Evolutionary conservation across 2,888 invertebrate species (phyloP).

Genomic region (Boloria euphrosyne): DNA sequence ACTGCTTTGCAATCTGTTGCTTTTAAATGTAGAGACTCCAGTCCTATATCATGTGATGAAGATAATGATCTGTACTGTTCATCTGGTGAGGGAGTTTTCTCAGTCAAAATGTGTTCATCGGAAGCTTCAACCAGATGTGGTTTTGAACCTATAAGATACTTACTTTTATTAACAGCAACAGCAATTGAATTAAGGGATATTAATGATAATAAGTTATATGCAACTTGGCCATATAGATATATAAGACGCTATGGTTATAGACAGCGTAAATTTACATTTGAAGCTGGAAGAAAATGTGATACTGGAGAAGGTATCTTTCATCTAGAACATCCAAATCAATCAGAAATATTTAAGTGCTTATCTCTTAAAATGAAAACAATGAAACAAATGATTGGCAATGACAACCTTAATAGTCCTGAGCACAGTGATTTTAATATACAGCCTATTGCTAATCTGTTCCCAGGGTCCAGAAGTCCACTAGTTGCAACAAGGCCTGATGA

Average conservation of each 20-base stretch:
- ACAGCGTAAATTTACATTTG: slow-evolving; percentile 92
- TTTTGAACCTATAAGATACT: slow-evolving; percentile 87
- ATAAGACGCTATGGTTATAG: slow-evolving; percentile 93
- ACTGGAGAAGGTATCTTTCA: slow-evolving; percentile 93
- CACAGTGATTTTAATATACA: slow-evolving; percentile 88
- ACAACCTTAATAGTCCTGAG: slow-evolving; percentile 84
- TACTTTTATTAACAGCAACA: slow-evolving; percentile 87
- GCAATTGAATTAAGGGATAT: slow-evolving; percentile 88
- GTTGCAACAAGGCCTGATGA: slow-evolving; percentile 83
- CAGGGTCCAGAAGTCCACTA: slow-evolving; percentile 90
- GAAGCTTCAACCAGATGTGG: slow-evolving; percentile 90
- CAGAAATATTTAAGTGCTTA: slow-evolving; percentile 91
- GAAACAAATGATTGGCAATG: slow-evolving; percentile 90
- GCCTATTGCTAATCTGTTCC: slow-evolving; percentile 89
- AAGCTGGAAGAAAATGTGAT: slow-evolving; percentile 93
- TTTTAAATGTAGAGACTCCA: slow-evolving; percentile 86
- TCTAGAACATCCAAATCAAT: slow-evolving; percentile 90
- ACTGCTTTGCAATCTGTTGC: slow-evolving; percentile 90
- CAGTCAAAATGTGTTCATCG: slow-evolving; percentile 88
- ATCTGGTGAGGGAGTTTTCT: slow-evolving; percentile 91
- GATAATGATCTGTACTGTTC: slow-evolving; percentile 95
- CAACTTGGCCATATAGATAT: slow-evolving; percentile 92
- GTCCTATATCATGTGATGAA: slow-evolving; percentile 87
- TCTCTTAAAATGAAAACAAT: slow-evolving; percentile 93
- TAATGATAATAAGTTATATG: slow-evolving; percentile 84